A percentile compares a stretch with the other conserved stretches of the same genome.
Conservation (phyloP, 2,113 vertebrate species). For the Osmerus eperlanus region DNA sequence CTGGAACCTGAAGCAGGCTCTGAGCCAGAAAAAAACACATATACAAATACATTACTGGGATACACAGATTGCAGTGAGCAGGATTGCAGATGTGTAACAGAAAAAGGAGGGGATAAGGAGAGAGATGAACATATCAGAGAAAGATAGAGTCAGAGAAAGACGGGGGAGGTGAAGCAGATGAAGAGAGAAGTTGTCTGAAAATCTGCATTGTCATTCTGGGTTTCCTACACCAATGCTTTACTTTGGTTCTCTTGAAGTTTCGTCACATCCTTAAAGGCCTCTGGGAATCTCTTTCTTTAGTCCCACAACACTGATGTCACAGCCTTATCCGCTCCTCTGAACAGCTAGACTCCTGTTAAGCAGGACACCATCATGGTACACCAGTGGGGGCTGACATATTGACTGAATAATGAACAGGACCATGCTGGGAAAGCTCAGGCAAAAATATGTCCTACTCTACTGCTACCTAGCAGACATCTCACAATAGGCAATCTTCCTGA, state of each 20-base stretch:
- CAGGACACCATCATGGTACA: slow-evolving; percentile 35
- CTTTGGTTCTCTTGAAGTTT: slow-evolving; percentile 11
- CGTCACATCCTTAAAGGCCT: not conserved
- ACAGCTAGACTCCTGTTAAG: slow-evolving; percentile 42
- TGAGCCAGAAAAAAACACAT: slow-evolving; percentile 5
- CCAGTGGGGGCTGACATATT: slow-evolving; percentile 50
- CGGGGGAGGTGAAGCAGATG: not conserved
- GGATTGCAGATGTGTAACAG: too few species aligned
- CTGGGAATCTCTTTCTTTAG: not conserved
- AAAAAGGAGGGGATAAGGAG: not conserved
- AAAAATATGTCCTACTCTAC: slow-evolving; percentile 33
- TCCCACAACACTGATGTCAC: not conserved
- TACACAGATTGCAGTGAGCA: too few species aligned
- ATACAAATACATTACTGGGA: too few species aligned
- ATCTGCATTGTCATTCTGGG: not conserved
- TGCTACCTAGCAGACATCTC: slow-evolving; percentile 29
- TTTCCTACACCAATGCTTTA: not conserved
- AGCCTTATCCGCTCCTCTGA: slow-evolving; percentile 27
- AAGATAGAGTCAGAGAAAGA: not conserved
- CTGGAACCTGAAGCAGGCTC: not conserved
- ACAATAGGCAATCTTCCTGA: slow-evolving; percentile 24
- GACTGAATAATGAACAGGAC: slow-evolving; percentile 55
- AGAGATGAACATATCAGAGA: not conserved
- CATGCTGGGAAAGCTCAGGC: slow-evolving; percentile 44
- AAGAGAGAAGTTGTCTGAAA: not conserved